Evolutionary conservation across 2,113 vertebrate species (phyloP), one percentile per base, ranked within the genome.

Genomic region (Micromys minutus): DNA sequence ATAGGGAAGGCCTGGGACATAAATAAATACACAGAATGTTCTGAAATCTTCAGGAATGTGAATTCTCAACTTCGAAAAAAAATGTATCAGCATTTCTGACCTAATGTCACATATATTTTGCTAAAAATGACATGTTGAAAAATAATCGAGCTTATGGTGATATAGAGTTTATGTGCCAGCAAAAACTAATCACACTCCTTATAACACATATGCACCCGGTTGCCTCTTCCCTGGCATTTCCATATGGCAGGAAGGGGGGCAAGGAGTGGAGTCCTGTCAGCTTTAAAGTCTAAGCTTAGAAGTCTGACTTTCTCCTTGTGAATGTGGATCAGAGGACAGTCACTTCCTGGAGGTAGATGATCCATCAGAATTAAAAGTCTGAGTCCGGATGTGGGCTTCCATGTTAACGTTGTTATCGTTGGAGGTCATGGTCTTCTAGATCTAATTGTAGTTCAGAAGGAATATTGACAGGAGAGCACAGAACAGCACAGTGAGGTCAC

Each of bases 111-210:
- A 36, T 31, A 76, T 19, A 47, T 34, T 13, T 89, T 81, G 79
- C 87, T 83, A 52, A 89, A 95, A 86, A 87, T 31, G 72, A 39
- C 45, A 74, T 74, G 88, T 61, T 92, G 84, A 92, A 96, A 95
- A 94, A 74, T 92, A 84, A 91, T 57, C 63, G 36, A 22, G 13
- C 47, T 76, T 61, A 19, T 13, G 77, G 94, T 76, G 77, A 90
- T 76, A 92, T 67, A 72, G 85, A 93, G 52, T 31, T 31, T 29
- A 61, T 36, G 63, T 34, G 57, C 85, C 72, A 52, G 69, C 69
- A 42, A 69, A 91, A 87, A 87, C 50, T 81, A 75, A 50, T 52
- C 75, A 79, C 67, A 86, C 2, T 45, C 13, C 47, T 79, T 87
- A 55, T 85, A 67, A 94, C 93, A 93, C 2, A 55, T 50, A 19